These are phyloP conservation scores for Acanthosoma haemorrhoidale DNA, from an alignment of 2,888 invertebrate species.

Conservation along the genomic window DNA sequence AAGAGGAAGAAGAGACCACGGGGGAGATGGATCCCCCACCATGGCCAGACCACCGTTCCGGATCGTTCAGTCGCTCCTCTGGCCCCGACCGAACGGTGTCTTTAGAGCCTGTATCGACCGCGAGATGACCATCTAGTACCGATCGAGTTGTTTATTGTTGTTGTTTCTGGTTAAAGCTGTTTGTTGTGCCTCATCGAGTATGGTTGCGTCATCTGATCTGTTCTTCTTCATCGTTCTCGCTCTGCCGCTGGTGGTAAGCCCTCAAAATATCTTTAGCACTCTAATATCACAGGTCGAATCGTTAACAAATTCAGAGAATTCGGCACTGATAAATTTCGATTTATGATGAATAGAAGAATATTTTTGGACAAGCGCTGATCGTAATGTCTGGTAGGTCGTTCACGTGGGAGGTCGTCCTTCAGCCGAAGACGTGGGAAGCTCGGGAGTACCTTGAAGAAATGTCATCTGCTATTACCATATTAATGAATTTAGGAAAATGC, in stretches of 20 bases:
- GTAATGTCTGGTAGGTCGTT: background rate
- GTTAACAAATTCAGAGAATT: no score
- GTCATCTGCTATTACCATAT: no score
- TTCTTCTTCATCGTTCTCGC: background rate
- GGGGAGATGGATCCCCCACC: background rate
- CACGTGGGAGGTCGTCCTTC: slow-evolving; percentile 4
- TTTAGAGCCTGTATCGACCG: background rate
- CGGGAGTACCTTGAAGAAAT: no score
- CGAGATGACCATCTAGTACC: background rate
- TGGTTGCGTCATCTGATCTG: background rate
- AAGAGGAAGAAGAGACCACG: background rate
- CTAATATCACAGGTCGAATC: no score
- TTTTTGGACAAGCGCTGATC: no score
- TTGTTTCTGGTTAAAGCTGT: no score
- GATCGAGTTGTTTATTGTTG: background rate
- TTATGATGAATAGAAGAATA: no score
- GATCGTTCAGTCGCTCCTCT: background rate
- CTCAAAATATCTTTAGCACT: no score
- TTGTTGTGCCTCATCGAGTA: no score
- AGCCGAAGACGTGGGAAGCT: background rate
- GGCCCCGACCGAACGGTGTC: background rate
- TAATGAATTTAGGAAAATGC: no score
- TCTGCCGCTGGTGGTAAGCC: background rate
- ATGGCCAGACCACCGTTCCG: background rate
- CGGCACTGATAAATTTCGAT: no score